phyloP scores from a whole-genome alignment of 2,888 invertebrate genomes.

The Pseudeuparius sepicola region DNA sequence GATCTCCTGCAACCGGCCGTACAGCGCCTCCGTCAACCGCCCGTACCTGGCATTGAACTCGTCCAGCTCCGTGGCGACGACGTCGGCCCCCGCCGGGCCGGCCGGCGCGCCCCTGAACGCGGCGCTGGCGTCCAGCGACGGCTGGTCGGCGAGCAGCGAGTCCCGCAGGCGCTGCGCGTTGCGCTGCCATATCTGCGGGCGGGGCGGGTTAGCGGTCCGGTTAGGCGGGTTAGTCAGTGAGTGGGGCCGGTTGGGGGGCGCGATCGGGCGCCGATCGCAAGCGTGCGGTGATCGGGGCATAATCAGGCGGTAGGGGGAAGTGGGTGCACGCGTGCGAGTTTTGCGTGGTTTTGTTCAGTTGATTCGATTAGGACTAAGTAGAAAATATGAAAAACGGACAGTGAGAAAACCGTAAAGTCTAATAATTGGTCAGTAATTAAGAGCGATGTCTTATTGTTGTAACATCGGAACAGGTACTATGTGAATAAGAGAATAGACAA shows the following conservation, averaged over 20 bases:
- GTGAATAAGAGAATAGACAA: too few species aligned
- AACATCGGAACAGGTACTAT: too few species aligned
- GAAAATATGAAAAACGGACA: too few species aligned
- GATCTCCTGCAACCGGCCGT: constrained; percentile 58
- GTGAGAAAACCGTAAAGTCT: too few species aligned
- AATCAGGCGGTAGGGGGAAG: constrained; percentile 10
- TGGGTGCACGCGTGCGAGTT: too few species aligned
- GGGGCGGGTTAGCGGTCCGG: constrained; percentile 43
- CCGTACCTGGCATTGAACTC: constrained; percentile 71
- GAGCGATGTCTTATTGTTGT: too few species aligned
- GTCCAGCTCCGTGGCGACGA: constrained; percentile 68
- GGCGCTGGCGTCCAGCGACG: constrained; percentile 56
- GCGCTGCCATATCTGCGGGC: constrained; percentile 72
- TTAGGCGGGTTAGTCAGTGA: constrained; percentile 40
- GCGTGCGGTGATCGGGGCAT: constrained; percentile 10
- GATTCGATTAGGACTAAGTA: too few species aligned
- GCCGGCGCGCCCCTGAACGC: constrained; percentile 29
- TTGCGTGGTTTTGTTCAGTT: too few species aligned
- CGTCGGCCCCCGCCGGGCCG: constrained; percentile 53
- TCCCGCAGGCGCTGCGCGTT: constrained; percentile 77
- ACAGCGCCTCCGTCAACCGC: constrained; percentile 56
- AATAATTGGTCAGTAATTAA: too few species aligned
- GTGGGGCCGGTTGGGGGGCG: constrained; percentile 22
- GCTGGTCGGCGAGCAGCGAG: constrained; percentile 72
- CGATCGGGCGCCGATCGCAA: background rate